Evolutionary conservation across 2,113 vertebrate genomes (phyloP).

Genomic region (Vanacampus margaritifer): DNA sequence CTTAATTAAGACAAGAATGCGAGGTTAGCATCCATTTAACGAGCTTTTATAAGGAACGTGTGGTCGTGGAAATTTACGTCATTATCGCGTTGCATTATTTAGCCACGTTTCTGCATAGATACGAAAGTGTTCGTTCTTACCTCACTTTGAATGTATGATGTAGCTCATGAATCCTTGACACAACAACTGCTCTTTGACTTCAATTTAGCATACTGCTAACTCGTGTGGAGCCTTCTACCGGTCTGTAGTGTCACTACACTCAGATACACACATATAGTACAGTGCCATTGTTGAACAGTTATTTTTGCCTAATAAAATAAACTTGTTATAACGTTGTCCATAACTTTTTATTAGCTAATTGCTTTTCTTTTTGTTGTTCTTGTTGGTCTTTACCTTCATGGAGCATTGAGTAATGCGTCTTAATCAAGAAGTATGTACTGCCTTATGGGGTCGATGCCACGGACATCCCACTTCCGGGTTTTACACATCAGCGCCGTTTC

Average conservation of each 20-base stretch:
- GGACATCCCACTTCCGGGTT: too few species aligned
- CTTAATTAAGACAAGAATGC: conserved; percentile 18
- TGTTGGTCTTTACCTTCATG: too few species aligned
- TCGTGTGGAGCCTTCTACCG: conserved; percentile 12
- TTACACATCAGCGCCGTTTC: too few species aligned
- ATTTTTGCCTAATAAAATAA: not conserved
- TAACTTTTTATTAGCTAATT: not conserved
- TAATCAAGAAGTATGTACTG: too few species aligned
- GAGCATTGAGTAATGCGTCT: too few species aligned
- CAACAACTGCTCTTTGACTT: conserved; percentile 29
- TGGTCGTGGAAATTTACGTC: not conserved
- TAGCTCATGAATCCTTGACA: conserved; percentile 47
- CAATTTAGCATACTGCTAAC: conserved; percentile 46
- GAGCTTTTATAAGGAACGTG: not conserved
- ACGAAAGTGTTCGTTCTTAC: conserved; percentile 41
- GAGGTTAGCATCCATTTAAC: conserved; percentile 2
- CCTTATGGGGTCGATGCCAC: too few species aligned
- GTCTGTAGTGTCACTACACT: conserved; percentile 15
- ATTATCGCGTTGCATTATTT: not conserved
- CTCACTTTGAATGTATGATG: conserved; percentile 38
- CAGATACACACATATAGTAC: not conserved
- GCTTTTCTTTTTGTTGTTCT: too few species aligned
- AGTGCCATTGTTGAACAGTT: not conserved
- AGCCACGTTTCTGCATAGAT: not conserved
- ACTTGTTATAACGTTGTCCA: not conserved